Evolutionary conservation across 2,113 vertebrate species (phyloP).

Genomic region (human (Homo sapiens)): DNA sequence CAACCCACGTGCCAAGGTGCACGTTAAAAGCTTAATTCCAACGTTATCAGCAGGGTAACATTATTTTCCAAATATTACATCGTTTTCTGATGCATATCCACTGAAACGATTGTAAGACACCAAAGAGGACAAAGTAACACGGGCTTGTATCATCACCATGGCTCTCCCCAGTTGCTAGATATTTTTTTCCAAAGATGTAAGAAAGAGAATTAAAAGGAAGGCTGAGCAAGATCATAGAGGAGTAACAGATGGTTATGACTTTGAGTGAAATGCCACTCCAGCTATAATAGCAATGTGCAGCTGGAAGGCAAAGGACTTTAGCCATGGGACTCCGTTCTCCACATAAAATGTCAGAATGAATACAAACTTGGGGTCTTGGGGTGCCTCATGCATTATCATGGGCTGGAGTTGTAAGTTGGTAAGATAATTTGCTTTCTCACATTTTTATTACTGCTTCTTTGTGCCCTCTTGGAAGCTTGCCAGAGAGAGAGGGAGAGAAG

Average conservation of each 20-base stretch:
- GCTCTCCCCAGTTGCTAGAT: neutral
- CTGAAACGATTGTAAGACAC: neutral
- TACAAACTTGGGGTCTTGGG: neutral
- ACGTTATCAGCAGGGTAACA: neutral
- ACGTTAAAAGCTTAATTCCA: neutral
- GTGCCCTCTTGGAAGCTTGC: neutral
- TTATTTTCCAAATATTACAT: neutral
- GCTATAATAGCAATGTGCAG: neutral
- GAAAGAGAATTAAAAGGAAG: neutral
- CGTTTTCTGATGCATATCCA: neutral
- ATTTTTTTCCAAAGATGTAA: neutral
- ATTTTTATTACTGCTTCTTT: constrained; percentile 55
- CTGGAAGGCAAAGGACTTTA: neutral
- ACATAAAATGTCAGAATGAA: neutral
- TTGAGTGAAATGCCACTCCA: neutral
- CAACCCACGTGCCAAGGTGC: neutral
- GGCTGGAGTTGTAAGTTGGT: neutral
- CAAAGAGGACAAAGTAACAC: neutral
- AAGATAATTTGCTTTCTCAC: constrained; percentile 52
- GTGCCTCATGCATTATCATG: neutral
- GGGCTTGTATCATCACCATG: neutral
- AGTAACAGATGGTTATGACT: neutral
- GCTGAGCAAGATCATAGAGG: neutral
- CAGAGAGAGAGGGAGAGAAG: neutral
- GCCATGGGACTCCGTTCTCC: fast-evolving